phyloP scores from a whole-genome alignment of 2,888 invertebrate genomes.

The Caenorhabditis becei region DNA sequence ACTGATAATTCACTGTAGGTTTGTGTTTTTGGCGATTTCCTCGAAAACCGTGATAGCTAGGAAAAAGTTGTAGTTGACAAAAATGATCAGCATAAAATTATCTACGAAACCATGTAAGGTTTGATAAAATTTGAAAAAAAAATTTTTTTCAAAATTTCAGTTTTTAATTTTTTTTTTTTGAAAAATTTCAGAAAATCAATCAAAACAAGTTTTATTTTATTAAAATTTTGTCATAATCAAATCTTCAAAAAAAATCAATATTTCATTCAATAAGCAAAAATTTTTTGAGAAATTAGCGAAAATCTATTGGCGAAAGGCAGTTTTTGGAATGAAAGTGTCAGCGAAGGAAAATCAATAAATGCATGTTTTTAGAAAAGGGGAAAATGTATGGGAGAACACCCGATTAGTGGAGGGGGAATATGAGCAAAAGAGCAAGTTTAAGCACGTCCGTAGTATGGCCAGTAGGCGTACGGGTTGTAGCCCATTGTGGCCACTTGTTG shows the following conservation, averaged over 20 bases:
- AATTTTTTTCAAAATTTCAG: slow-evolving; percentile 7
- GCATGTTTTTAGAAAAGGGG: slow-evolving; percentile 6
- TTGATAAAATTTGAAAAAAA: slow-evolving; percentile 26
- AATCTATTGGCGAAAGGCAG: slow-evolving; percentile 36
- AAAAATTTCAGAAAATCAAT: background rate
- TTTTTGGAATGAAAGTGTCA: slow-evolving; percentile 22
- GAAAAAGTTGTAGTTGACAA: too few relatives aligned
- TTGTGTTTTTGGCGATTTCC: too few relatives aligned
- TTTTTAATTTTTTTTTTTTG: slow-evolving; percentile 10
- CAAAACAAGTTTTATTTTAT: background rate
- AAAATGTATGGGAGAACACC: slow-evolving; percentile 20
- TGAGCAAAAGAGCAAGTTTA: slow-evolving; percentile 45
- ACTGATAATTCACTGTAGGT: too few relatives aligned
- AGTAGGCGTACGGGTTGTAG: slow-evolving; percentile 80
- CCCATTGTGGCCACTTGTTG: slow-evolving; percentile 77
- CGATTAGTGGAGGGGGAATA: slow-evolving; percentile 40
- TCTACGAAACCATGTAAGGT: too few relatives aligned
- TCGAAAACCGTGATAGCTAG: background rate
- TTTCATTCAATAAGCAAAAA: slow-evolving; percentile 9
- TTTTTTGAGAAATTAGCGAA: slow-evolving; percentile 17
- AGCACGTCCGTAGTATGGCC: slow-evolving; percentile 79
- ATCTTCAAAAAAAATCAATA: too few relatives aligned
- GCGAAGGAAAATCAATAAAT: slow-evolving; percentile 32
- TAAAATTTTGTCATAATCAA: background rate
- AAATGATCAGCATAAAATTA: too few relatives aligned